Evolutionary conservation across 2,888 invertebrate genomes (phyloP), one percentile per base, ranked within the genome.

Genomic region (Chromoteleia sp.): DNA sequence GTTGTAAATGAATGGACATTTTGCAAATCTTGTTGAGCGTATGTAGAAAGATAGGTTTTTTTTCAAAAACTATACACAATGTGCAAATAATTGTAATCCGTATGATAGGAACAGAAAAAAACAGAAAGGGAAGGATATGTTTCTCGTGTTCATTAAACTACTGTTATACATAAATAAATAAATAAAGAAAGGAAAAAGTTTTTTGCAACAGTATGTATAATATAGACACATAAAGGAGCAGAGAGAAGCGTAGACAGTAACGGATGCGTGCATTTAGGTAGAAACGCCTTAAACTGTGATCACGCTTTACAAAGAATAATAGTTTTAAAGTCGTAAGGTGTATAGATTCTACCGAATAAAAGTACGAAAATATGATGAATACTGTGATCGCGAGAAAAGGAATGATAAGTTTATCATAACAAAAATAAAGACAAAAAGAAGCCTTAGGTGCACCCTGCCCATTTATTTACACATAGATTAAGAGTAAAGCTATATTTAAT

Each of bases 201-300:
- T 43, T 29, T 70, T 19, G 52, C 63, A 68, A 36, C 48, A 36
- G 39, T 48, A 30, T 63, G 33, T 74, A 56, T 63, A 29, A 54
- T 39, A 52, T 52, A 76, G 29, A 68, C 15, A 56, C 36, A 54
- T 54, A 73, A 82, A 68, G 84, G 79, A 84, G 82, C 84, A 84
- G 81, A 85, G 81, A 85, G 74, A 61, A 82, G 54, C 67, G 70
- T 82, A 71, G 59, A 67, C 30, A 58, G 52, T 39, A 58, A 65
- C n/a, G 54, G 43, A 75, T 54, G 75, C 50, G 78, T 70, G 75
- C 65, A 63, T 79, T 82, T 75, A 75, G 70, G 67, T 78, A 83
- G 75, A 85, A 78, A 86, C 84, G 88, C 90, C 89, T 88, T 89
- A 88, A 86, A 88, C 90, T 90, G 90, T 90, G 90, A 90, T 90